These are phyloP conservation scores for Poecilia velifera DNA, from an alignment of 2,797 vertebrate species.

Conservation along the genomic window DNA sequence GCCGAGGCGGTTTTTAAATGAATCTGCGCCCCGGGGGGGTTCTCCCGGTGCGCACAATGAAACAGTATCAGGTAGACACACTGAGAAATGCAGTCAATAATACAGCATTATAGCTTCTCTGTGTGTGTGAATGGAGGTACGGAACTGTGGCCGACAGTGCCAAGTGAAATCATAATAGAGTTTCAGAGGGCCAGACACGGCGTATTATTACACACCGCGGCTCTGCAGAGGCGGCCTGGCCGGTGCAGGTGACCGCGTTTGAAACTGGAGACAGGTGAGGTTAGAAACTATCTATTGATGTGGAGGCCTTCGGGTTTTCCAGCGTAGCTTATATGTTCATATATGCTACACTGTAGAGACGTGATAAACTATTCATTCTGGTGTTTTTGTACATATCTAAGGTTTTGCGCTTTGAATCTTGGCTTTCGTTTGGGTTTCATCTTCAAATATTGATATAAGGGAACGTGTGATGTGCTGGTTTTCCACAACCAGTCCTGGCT, in stretches of 20 bases:
- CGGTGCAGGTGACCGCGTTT: constrained; percentile 55
- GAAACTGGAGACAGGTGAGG: constrained; percentile 18
- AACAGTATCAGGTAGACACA: constrained; percentile 60
- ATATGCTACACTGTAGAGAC: background rate
- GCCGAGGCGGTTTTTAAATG: constrained; percentile 64
- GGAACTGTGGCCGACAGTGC: constrained; percentile 49
- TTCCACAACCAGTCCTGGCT: background rate
- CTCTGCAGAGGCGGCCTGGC: constrained; percentile 39
- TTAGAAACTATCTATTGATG: constrained; percentile 2
- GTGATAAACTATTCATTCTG: background rate
- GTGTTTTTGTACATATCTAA: background rate
- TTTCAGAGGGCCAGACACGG: constrained; percentile 64
- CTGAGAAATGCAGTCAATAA: constrained; percentile 64
- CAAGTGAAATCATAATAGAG: constrained; percentile 72
- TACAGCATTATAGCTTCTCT: constrained; percentile 60
- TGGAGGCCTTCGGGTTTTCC: background rate
- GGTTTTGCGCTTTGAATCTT: background rate
- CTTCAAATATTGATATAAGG: background rate
- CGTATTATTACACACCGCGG: constrained; percentile 65
- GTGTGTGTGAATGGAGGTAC: constrained; percentile 56
- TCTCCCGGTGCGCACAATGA: constrained; percentile 54
- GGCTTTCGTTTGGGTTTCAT: background rate
- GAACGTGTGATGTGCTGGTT: background rate
- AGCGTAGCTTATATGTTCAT: constrained; percentile 7
- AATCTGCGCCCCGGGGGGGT: constrained; percentile 40